These are phyloP conservation scores for Poecilobothrus nobilitatus DNA, from an alignment of 2,888 invertebrate genomes.

Conservation along the genomic window DNA sequence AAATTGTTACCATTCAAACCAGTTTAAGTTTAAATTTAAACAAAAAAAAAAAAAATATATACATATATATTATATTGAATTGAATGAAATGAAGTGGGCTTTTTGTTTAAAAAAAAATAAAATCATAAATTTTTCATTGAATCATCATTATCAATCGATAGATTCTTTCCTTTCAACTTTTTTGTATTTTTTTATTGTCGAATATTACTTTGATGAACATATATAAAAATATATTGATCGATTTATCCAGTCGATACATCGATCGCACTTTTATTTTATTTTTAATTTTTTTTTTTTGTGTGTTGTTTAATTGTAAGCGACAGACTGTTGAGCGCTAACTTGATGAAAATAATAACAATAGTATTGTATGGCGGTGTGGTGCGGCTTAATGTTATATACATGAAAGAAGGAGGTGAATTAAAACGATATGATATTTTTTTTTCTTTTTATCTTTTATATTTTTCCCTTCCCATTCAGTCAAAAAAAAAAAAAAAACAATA, in stretches of 20 bases:
- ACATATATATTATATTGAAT: background rate
- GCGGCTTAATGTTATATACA: too few species aligned
- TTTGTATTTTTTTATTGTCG: too few species aligned
- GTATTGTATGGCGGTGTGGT: too few species aligned
- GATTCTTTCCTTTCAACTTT: too few species aligned
- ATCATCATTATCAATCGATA: background rate
- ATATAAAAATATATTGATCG: background rate
- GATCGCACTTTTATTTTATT: background rate
- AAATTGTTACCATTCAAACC: background rate
- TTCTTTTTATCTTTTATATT: too few species aligned
- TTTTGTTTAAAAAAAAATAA: background rate
- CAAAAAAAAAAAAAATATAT: background rate
- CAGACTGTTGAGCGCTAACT: background rate
- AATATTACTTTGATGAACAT: too few species aligned
- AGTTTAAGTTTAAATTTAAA: background rate
- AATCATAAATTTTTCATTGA: conserved; percentile 2
- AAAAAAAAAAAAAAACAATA: background rate
- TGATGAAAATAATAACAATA: background rate
- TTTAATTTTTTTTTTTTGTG: background rate
- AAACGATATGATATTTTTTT: too few species aligned
- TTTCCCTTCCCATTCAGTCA: background rate
- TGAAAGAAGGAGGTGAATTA: too few species aligned
- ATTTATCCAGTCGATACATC: background rate
- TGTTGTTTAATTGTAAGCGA: background rate
- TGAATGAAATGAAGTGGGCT: background rate